These are phyloP conservation scores for Jacana jacana DNA, from an alignment of 2,113 vertebrate genomes.

Conservation along the genomic window DNA sequence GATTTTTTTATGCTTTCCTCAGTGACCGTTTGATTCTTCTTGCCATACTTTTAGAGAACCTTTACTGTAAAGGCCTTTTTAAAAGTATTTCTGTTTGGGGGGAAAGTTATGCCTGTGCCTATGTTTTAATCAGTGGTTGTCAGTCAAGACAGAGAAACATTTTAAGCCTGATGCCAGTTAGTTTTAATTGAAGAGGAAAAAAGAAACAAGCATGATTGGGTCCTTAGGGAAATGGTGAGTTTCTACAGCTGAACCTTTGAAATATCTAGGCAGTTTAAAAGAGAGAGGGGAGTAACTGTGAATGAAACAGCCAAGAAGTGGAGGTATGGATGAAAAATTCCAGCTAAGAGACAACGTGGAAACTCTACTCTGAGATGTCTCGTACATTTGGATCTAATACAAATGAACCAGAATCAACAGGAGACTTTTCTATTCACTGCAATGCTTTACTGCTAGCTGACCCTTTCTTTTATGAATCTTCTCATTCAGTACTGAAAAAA, in stretches of 20 bases:
- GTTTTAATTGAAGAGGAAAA: slow-evolving; percentile 7
- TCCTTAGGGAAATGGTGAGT: slow-evolving; percentile 2
- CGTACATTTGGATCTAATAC: not conserved
- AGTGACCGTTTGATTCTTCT: not conserved
- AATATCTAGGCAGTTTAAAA: not conserved
- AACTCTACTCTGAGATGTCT: not conserved
- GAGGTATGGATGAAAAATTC: not conserved
- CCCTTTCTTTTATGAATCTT: not conserved
- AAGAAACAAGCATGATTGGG: not conserved
- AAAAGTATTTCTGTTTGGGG: not conserved
- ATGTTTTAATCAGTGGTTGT: not conserved
- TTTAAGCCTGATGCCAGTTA: not conserved
- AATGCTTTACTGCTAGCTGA: not conserved
- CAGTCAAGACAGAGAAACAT: not conserved
- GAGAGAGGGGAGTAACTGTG: not conserved
- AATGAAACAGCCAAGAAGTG: not conserved
- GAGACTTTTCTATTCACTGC: not conserved
- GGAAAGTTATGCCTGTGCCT: not conserved
- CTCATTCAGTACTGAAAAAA: not conserved
- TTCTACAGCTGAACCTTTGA: not conserved
- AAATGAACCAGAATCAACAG: not conserved
- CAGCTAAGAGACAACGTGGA: not conserved
- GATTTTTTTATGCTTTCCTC: not conserved
- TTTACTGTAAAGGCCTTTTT: not conserved
- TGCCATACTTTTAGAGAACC: not conserved